phyloP scores from a whole-genome alignment of 2,113 vertebrate species.

The Paradoxurus hermaphroditus region DNA sequence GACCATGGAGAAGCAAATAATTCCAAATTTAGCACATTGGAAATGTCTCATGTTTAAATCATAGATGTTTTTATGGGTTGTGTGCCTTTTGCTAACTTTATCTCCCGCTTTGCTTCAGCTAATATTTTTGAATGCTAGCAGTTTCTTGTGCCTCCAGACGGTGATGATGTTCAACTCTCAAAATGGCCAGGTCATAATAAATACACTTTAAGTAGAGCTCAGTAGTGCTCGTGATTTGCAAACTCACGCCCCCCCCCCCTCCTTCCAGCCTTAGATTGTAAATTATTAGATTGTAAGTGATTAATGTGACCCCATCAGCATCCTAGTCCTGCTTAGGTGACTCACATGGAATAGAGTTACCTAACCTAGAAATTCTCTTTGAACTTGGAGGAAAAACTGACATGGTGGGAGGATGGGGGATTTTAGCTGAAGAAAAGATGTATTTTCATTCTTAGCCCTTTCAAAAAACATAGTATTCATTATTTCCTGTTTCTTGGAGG shows the following conservation, averaged over 20 bases:
- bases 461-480: not conserved
- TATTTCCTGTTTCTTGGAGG: not conserved
- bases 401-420: not conserved
- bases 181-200: not conserved
- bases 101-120: not conserved
- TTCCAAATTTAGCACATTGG: constrained; percentile 43
- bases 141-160: not conserved
- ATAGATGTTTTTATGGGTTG: not conserved
- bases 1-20: constrained; percentile 7
- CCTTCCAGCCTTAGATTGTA: not conserved
- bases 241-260: not conserved
- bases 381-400: not conserved
- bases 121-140: not conserved
- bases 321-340: not conserved
- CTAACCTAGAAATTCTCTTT: not conserved
- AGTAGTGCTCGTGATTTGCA: not conserved
- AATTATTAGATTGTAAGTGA: not conserved
- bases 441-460: not conserved
- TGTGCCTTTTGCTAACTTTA: constrained; percentile 14
- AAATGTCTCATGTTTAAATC: constrained; percentile 54
- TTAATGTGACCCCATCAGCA: not conserved
- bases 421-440: not conserved
- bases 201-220: not conserved
- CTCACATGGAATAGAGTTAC: not conserved
- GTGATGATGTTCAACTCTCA: not conserved